phyloP scores from a whole-genome alignment of 2,888 invertebrate genomes.

The Synanthedon andrenaeformis region DNA sequence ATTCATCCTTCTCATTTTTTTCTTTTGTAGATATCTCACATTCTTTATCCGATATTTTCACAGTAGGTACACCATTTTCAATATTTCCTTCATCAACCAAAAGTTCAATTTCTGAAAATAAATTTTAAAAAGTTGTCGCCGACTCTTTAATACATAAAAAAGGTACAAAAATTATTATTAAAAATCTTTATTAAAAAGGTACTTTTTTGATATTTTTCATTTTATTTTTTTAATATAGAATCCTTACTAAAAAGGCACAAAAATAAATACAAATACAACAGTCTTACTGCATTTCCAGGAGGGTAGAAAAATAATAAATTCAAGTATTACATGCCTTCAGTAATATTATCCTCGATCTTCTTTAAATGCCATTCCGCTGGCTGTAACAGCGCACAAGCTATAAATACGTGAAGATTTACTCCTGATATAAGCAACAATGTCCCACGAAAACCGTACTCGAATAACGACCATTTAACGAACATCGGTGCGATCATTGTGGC shows the following conservation, averaged over 20 bases:
- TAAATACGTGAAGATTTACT: constrained; percentile 72
- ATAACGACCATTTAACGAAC: constrained; percentile 67
- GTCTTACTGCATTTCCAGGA: no score
- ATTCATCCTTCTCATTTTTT: background rate
- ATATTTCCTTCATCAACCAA: constrained; percentile 15
- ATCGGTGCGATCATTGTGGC: constrained; percentile 73
- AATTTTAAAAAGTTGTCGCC: background rate
- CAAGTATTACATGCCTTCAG: no score
- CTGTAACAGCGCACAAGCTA: constrained; percentile 74
- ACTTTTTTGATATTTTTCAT: no score
- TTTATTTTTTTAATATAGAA: no score
- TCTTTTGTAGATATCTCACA: background rate
- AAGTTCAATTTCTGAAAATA: constrained; percentile 22
- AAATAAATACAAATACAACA: no score
- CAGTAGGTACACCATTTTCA: background rate
- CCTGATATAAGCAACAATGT: constrained; percentile 73
- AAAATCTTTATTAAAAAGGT: no score
- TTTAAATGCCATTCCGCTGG: constrained; percentile 76
- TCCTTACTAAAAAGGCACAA: no score
- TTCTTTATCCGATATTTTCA: background rate
- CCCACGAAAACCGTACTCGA: constrained; percentile 74
- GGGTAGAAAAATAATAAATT: no score
- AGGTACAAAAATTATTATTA: no score
- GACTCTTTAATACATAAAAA: no score
- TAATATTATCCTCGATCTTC: constrained; percentile 11